These are phyloP conservation scores for Drosophila neocordata DNA, from an alignment of 1,140 invertebrate genomes.

Conservation along the genomic window DNA sequence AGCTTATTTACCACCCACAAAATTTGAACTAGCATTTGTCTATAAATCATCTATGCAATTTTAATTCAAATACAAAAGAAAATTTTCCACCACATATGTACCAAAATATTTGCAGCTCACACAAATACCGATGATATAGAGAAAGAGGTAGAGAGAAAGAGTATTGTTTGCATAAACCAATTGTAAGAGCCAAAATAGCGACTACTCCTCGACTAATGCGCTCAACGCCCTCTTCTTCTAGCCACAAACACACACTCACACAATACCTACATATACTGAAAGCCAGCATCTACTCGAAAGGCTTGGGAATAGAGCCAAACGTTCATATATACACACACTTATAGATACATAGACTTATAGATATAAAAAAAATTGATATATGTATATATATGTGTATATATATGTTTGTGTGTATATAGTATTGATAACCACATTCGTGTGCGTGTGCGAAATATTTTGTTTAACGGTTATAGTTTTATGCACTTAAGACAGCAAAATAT, in stretches of 20 bases:
- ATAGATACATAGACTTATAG: neutral
- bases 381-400: neutral
- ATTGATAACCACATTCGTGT: conserved; percentile 73
- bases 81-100: conserved; percentile 52
- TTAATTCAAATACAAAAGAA: conserved; percentile 80
- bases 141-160: conserved; percentile 10
- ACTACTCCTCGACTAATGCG: conserved; percentile 71
- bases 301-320: conserved; percentile 73
- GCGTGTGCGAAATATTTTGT: conserved; percentile 73
- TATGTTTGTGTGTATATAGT: conserved; percentile 42
- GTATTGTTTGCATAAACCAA: conserved; percentile 77
- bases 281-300: conserved; percentile 70
- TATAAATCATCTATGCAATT: conserved; percentile 78
- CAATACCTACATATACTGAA: neutral
- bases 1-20: conserved; percentile 54
- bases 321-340: neutral
- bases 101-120: conserved; percentile 16
- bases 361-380: conserved; percentile 1
- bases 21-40: conserved; percentile 51
- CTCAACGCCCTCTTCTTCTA: conserved; percentile 62
- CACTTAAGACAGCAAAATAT: conserved; percentile 79
- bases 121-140: neutral
- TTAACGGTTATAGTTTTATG: conserved; percentile 81
- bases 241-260: conserved; percentile 14
- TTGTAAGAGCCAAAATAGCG: conserved; percentile 75